Evolutionary conservation across 1,140 invertebrate species (phyloP).

Genomic region (Sinonovacula constricta): DNA sequence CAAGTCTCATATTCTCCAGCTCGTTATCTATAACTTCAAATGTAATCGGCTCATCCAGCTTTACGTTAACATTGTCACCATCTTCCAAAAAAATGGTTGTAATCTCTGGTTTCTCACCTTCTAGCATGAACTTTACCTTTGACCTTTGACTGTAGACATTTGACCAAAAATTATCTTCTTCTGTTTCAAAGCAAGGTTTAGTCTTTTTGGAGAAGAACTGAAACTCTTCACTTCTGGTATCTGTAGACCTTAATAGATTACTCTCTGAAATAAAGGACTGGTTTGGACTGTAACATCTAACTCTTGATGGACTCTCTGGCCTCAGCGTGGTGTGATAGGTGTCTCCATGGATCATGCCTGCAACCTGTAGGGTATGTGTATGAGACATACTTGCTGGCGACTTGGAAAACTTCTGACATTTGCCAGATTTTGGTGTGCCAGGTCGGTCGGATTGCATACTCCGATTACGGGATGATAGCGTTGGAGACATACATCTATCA

Average conservation of each 20-base stretch:
- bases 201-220: constrained; percentile 20
- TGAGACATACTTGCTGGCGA: constrained; percentile 37
- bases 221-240: too few species aligned
- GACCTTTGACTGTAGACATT: constrained; percentile 25
- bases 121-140: constrained; percentile 44
- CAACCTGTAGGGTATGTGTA: constrained; percentile 26
- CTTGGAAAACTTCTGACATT: neutral
- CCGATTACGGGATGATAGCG: too few species aligned
- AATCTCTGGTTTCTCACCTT: constrained; percentile 32
- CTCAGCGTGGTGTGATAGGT: neutral
- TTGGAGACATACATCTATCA: too few species aligned
- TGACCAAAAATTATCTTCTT: constrained; percentile 7
- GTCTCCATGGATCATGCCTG: constrained; percentile 34
- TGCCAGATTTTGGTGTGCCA: constrained; percentile 5
- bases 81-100: constrained; percentile 45
- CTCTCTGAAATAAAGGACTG: too few species aligned
- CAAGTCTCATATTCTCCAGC: constrained; percentile 16
- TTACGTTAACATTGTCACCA: constrained; percentile 24
- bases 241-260: too few species aligned
- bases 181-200: constrained; percentile 17
- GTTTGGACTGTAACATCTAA: too few species aligned
- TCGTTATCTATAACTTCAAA: constrained; percentile 44
- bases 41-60: constrained; percentile 15
- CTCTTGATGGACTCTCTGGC: constrained; percentile 32
- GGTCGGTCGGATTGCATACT: neutral